These are phyloP conservation scores for Gymnocephalus cernua DNA, from an alignment of 2,113 vertebrate genomes.

Conservation along the genomic window DNA sequence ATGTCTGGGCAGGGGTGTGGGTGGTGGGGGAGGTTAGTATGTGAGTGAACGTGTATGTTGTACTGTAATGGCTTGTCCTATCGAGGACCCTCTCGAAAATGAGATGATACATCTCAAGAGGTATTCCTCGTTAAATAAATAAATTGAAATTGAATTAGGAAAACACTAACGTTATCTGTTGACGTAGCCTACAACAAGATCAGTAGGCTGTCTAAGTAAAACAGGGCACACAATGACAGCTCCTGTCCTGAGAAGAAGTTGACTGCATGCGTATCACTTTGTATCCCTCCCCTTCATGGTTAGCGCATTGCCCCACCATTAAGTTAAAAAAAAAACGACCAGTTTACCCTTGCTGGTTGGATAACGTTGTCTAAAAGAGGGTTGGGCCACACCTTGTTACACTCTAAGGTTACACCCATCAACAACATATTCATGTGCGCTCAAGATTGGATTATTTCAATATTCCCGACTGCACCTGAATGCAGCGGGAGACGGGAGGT, in stretches of 20 bases:
- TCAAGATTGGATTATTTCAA: not conserved
- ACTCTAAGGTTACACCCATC: not conserved
- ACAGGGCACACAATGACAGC: not conserved
- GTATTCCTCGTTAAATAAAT: no score
- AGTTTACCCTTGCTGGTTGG: not conserved
- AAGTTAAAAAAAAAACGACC: not conserved
- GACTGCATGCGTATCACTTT: not conserved
- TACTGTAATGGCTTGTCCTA: no score
- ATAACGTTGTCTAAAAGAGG: not conserved
- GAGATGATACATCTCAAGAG: no score
- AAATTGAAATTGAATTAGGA: no score
- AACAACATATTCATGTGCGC: not conserved
- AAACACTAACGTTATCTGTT: not conserved
- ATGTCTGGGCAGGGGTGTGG: no score
- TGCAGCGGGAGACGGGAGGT: conserved; percentile 29
- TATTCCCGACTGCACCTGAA: conserved; percentile 58
- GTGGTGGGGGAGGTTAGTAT: no score
- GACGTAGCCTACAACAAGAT: not conserved
- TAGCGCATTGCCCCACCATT: not conserved
- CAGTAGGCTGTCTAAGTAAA: not conserved
- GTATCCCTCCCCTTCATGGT: not conserved
- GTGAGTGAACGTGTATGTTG: no score
- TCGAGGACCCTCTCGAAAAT: no score
- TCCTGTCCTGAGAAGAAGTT: not conserved
- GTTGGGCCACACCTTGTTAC: conserved; percentile 1